Evolutionary conservation across 2,888 invertebrate species (phyloP).

Genomic region (Heliconius charithonia): DNA sequence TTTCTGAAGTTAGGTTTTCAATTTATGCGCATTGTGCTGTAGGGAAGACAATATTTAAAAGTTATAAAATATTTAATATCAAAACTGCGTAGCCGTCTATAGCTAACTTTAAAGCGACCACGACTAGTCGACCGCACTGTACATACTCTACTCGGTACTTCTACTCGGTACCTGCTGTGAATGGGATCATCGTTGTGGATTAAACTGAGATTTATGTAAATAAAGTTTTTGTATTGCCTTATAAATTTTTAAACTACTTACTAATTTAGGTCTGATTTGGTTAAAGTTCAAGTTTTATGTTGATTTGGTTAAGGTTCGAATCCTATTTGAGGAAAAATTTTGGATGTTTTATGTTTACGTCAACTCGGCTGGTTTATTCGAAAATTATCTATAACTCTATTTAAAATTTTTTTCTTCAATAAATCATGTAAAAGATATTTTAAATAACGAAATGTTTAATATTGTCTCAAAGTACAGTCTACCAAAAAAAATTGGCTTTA

Average conservation of each 20-base stretch:
- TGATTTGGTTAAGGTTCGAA: background rate
- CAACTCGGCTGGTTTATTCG: too few relatives aligned
- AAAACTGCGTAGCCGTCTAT: background rate
- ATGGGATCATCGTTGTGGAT: constrained; percentile 25
- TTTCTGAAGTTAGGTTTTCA: background rate
- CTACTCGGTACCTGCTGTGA: constrained; percentile 47
- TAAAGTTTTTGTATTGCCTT: constrained; percentile 2
- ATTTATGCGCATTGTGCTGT: background rate
- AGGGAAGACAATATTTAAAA: background rate
- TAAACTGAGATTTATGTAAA: constrained; percentile 14
- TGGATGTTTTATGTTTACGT: too few relatives aligned
- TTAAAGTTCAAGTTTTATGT: background rate
- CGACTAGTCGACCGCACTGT: background rate
- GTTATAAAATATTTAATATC: too few relatives aligned
- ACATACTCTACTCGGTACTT: constrained; percentile 40
- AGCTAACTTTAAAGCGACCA: background rate
- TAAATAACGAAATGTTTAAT: too few relatives aligned
- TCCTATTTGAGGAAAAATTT: background rate
- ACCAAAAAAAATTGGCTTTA: too few relatives aligned
- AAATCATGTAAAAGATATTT: too few relatives aligned
- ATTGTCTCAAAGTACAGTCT: too few relatives aligned
- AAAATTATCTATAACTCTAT: too few relatives aligned
- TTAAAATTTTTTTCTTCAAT: too few relatives aligned
- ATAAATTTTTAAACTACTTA: background rate
- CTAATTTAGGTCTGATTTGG: background rate